These are phyloP conservation scores for Drosophila equinoxialis DNA, from an alignment of 1,140 invertebrate genomes.

Conservation along the genomic window DNA sequence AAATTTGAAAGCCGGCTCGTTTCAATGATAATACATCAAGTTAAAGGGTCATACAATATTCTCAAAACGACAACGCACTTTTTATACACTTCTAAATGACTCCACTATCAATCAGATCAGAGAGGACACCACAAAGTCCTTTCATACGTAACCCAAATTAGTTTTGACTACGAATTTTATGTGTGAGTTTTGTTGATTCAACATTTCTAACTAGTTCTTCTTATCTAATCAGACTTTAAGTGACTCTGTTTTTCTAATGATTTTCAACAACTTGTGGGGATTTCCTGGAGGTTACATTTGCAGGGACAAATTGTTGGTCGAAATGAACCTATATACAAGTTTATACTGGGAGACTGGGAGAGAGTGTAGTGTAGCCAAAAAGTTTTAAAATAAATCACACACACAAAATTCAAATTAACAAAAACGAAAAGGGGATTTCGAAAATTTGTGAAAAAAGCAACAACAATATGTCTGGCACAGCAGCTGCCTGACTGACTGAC, in stretches of 20 bases:
- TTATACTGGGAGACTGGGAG: too few species aligned
- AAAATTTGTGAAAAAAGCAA: slow-evolving; percentile 35
- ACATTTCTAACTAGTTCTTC: too few species aligned
- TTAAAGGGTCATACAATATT: neutral
- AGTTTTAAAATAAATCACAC: slow-evolving; percentile 53
- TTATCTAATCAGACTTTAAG: too few species aligned
- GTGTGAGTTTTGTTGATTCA: too few species aligned
- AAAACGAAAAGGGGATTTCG: slow-evolving; percentile 6
- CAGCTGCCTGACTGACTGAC: slow-evolving; percentile 28
- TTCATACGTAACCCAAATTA: too few species aligned
- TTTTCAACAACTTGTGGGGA: too few species aligned
- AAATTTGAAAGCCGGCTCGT: slow-evolving; percentile 4
- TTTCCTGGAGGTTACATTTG: neutral
- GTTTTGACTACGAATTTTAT: too few species aligned
- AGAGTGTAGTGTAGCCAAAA: slow-evolving; percentile 19
- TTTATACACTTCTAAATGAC: neutral
- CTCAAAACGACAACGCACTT: neutral
- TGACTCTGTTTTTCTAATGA: too few species aligned
- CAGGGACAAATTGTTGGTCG: slow-evolving; percentile 49
- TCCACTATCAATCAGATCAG: too few species aligned
- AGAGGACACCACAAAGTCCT: too few species aligned
- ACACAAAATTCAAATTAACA: slow-evolving; percentile 36
- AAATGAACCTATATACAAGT: neutral
- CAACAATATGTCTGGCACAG: slow-evolving; percentile 42
- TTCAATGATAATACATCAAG: neutral